Evolutionary conservation across 2,113 vertebrate species (phyloP).

Genomic region (Perca flavescens): DNA sequence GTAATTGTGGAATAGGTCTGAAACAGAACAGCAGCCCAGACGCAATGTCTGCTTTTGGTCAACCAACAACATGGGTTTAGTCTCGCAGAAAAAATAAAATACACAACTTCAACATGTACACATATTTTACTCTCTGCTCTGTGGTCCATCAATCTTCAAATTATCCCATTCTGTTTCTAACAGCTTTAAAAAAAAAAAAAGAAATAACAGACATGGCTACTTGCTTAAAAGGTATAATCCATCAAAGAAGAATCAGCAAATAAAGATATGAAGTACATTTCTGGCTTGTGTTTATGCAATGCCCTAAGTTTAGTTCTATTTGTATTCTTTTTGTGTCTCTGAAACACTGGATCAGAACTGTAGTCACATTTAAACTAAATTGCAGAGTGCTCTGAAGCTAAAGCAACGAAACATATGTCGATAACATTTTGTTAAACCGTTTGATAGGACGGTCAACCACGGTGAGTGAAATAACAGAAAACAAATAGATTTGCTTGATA

Average conservation of each 20-base stretch:
- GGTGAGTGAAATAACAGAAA: conserved; percentile 48
- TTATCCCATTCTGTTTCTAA: conserved; percentile 31
- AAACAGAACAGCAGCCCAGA: conserved; percentile 30
- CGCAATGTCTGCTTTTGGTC: conserved; percentile 51
- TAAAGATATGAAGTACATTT: conserved; percentile 4
- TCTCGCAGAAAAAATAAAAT: conserved; percentile 43
- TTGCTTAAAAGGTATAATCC: conserved; percentile 48
- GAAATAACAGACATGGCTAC: conserved; percentile 17
- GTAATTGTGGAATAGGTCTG: conserved; percentile 13
- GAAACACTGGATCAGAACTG: conserved; percentile 39
- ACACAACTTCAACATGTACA: conserved; percentile 33
- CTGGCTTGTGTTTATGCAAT: background rate
- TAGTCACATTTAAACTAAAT: conserved; percentile 41
- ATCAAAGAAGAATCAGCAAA: conserved; percentile 45
- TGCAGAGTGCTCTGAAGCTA: conserved; percentile 28
- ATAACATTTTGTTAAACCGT: conserved; percentile 62
- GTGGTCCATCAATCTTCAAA: conserved; percentile 50
- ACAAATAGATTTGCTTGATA: conserved; percentile 72
- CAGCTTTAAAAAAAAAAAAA: conserved; percentile 11
- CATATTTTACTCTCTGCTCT: conserved; percentile 37
- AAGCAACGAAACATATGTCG: conserved; percentile 41
- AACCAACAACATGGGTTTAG: conserved; percentile 48
- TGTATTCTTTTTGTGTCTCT: conserved; percentile 1
- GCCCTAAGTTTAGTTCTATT: conserved; percentile 16
- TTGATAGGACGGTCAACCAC: conserved; percentile 44